These are phyloP conservation scores for Lepidothrix coronata DNA, from an alignment of 2,113 vertebrate genomes.

Conservation along the genomic window DNA sequence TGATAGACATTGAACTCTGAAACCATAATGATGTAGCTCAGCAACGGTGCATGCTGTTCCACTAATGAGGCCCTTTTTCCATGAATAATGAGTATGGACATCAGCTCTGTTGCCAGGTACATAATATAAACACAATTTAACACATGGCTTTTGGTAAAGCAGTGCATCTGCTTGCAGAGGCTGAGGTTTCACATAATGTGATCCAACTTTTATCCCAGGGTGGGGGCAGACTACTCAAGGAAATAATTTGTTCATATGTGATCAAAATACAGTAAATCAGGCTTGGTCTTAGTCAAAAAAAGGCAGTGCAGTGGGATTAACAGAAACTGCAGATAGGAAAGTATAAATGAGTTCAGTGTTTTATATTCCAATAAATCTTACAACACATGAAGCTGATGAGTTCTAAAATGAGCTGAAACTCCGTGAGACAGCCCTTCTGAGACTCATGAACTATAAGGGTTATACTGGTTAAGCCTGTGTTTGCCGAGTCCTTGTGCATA, in stretches of 20 bases:
- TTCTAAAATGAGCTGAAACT: slow-evolving; percentile 67
- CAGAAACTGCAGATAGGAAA: slow-evolving; percentile 48
- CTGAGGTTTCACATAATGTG: slow-evolving; percentile 55
- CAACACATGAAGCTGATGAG: slow-evolving; percentile 65
- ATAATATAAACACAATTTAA: slow-evolving; percentile 76
- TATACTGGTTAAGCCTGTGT: slow-evolving; percentile 30
- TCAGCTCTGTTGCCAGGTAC: slow-evolving; percentile 78
- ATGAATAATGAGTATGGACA: slow-evolving; percentile 74
- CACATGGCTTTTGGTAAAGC: slow-evolving; percentile 66
- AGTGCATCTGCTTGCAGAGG: slow-evolving; percentile 64
- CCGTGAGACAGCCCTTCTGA: slow-evolving; percentile 53
- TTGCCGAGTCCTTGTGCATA: slow-evolving; percentile 17
- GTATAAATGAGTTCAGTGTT: slow-evolving; percentile 71
- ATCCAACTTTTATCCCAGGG: slow-evolving; percentile 72
- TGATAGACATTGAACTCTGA: slow-evolving; percentile 69
- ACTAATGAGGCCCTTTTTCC: slow-evolving; percentile 77
- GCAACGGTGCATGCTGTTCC: slow-evolving; percentile 64
- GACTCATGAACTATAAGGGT: slow-evolving; percentile 44
- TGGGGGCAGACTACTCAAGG: slow-evolving; percentile 62
- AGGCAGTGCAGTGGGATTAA: slow-evolving; percentile 32
- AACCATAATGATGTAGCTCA: slow-evolving; percentile 64
- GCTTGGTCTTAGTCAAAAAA: slow-evolving; percentile 28
- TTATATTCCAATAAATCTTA: slow-evolving; percentile 71
- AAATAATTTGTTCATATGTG: slow-evolving; percentile 74
- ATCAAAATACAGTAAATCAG: slow-evolving; percentile 78